Evolutionary conservation across 2,113 vertebrate genomes (phyloP).

Genomic region (Mus musculus): GRCm39 chr9:119583001-119583500

Average conservation of each 20-base stretch:
- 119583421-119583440: slow-evolving; percentile 87
- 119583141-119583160: not conserved
- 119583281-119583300: slow-evolving; percentile 27
- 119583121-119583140: not conserved
- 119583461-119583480: slow-evolving; percentile 92
- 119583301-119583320: slow-evolving; percentile 47
- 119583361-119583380: slow-evolving; percentile 68
- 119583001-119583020: slow-evolving; percentile 56
- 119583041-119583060: slow-evolving; percentile 12
- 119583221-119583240: not conserved
- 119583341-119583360: not conserved
- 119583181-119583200: not conserved
- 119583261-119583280: not conserved
- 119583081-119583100: not conserved
- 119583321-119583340: slow-evolving; percentile 72
- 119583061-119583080: slow-evolving; percentile 3
- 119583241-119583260: not conserved
- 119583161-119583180: not conserved
- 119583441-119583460: slow-evolving; percentile 94
- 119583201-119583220: not conserved
- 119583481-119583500: slow-evolving; percentile 93
- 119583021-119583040: not conserved
- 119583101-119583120: not conserved
- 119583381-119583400: not conserved
- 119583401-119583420: slow-evolving; percentile 51